phyloP scores from a whole-genome alignment of 2,113 vertebrate species.

The Cinclus cinclus region DNA sequence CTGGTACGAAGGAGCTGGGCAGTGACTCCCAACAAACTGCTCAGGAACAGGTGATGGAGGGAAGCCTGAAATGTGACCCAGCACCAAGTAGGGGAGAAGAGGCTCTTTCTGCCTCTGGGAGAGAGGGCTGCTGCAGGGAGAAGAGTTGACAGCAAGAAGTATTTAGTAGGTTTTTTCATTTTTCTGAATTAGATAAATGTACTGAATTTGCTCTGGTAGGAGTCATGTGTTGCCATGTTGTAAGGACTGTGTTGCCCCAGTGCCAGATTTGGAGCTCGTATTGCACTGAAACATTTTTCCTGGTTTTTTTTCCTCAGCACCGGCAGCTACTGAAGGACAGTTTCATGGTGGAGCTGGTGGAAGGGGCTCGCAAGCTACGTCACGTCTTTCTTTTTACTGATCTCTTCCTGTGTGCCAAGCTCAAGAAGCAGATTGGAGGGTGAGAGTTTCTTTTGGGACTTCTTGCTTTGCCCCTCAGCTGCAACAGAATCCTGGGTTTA shows the following conservation, averaged over 20 bases:
- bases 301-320: slow-evolving; percentile 72
- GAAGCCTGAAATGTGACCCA: background rate
- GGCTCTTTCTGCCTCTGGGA: background rate
- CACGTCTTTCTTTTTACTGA: slow-evolving; percentile 96
- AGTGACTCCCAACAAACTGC: background rate
- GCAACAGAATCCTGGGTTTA: background rate
- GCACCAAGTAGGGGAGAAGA: background rate
- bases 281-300: background rate
- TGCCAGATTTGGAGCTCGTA: background rate
- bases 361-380: slow-evolving; percentile 91
- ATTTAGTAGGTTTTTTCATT: background rate
- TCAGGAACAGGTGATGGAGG: background rate
- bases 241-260: background rate
- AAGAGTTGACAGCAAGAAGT: background rate
- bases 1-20: background rate
- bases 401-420: slow-evolving; percentile 92
- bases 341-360: slow-evolving; percentile 96
- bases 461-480: background rate
- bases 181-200: background rate
- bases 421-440: slow-evolving; percentile 94
- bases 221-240: background rate
- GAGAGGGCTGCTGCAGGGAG: background rate
- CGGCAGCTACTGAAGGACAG: slow-evolving; percentile 93
- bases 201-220: background rate
- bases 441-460: slow-evolving; percentile 64